These are phyloP conservation scores for Chaetophractus vellerosus DNA, from an alignment of 2,797 vertebrate species.

Conservation along the genomic window DNA sequence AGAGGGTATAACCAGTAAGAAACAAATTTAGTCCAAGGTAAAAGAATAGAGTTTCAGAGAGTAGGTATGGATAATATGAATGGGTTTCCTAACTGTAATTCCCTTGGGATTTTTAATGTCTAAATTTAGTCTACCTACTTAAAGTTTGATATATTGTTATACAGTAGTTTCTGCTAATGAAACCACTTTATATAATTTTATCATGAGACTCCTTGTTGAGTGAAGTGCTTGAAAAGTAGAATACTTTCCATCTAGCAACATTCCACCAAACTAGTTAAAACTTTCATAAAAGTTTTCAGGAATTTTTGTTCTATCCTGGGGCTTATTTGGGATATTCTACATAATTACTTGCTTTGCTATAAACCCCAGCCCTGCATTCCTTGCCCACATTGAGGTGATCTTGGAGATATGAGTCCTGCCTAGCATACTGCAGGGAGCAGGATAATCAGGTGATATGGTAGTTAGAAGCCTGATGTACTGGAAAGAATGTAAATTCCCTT, in stretches of 20 bases:
- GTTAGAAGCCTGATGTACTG: conserved; percentile 53
- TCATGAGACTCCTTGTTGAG: not conserved
- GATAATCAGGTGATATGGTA: conserved; percentile 31
- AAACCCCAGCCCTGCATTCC: not conserved
- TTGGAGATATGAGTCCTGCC: not conserved
- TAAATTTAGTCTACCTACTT: conserved; percentile 34
- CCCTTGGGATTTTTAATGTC: not conserved
- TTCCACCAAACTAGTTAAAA: conserved; percentile 24
- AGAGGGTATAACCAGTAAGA: not conserved
- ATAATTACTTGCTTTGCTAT: not conserved
- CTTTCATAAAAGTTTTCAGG: not conserved
- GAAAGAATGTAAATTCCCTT: conserved; percentile 56
- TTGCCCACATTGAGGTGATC: not conserved
- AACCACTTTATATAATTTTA: conserved; percentile 52
- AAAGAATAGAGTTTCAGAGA: not conserved
- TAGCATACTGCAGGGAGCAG: not conserved
- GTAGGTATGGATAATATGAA: not conserved
- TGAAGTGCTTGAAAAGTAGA: conserved; percentile 7
- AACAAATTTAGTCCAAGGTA: not conserved
- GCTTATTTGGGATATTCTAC: not conserved
- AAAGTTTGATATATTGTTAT: conserved; percentile 24
- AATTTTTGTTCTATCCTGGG: not conserved
- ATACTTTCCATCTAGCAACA: not conserved
- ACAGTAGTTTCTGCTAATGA: conserved; percentile 61
- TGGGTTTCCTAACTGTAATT: not conserved